These are phyloP conservation scores for Polyodon spathula DNA, from an alignment of 2,113 vertebrate species.

Conservation along the genomic window DNA sequence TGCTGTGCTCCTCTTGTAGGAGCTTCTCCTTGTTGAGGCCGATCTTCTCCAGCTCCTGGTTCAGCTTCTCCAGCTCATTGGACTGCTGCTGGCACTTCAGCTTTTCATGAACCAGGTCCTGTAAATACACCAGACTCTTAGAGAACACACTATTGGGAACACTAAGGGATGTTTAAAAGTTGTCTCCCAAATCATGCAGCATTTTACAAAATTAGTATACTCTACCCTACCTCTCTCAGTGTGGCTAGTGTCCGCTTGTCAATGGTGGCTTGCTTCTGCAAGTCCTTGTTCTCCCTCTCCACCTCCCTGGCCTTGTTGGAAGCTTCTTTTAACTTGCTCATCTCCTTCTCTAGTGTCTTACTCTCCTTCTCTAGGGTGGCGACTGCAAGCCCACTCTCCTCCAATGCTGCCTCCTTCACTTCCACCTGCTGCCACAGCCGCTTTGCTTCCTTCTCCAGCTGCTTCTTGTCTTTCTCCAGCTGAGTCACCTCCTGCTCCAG, in stretches of 20 bases:
- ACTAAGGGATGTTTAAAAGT: neutral
- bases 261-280: slow-evolving; percentile 83
- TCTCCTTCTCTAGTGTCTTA: slow-evolving; percentile 61
- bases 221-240: slow-evolving; percentile 73
- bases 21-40: slow-evolving; percentile 77
- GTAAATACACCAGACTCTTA: slow-evolving; percentile 16
- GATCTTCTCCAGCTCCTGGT: slow-evolving; percentile 83
- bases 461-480: slow-evolving; percentile 81
- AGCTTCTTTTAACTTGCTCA: slow-evolving; percentile 64
- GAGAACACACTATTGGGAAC: neutral
- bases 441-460: slow-evolving; percentile 76
- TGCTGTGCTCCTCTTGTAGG: slow-evolving; percentile 66
- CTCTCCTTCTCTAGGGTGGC: slow-evolving; percentile 64
- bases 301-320: slow-evolving; percentile 72
- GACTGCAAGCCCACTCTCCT: slow-evolving; percentile 62
- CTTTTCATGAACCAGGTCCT: slow-evolving; percentile 94
- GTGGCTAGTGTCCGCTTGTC: slow-evolving; percentile 81
- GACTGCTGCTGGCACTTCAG: slow-evolving; percentile 79
- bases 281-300: slow-evolving; percentile 84
- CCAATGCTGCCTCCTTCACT: slow-evolving; percentile 71
- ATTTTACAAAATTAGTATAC: neutral
- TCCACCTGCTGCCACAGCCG: slow-evolving; percentile 79
- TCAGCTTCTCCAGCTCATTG: slow-evolving; percentile 76
- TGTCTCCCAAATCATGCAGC: too few species aligned
- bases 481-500: slow-evolving; percentile 71